These are phyloP conservation scores for Leptonema lineaticorne DNA, from an alignment of 1,140 invertebrate species.

Conservation along the genomic window DNA sequence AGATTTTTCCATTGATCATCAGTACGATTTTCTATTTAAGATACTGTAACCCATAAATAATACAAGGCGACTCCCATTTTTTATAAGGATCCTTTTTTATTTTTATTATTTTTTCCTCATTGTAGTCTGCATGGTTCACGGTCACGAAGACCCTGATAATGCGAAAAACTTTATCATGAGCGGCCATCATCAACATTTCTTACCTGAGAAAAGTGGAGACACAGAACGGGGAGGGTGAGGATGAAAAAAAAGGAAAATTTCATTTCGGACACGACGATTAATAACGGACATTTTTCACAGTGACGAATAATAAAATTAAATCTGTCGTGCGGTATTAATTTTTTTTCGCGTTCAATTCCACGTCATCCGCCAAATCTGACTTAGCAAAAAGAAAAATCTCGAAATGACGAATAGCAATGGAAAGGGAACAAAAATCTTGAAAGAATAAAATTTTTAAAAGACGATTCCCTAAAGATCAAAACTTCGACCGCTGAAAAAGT, in stretches of 20 bases:
- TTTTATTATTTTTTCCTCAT: background rate
- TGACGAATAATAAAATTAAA: slow-evolving; percentile 1
- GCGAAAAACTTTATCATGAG: slow-evolving; percentile 6
- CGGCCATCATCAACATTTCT: background rate
- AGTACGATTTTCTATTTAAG: too few relatives aligned
- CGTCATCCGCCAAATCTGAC: background rate
- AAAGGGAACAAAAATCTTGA: too few relatives aligned
- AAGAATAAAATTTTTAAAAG: background rate
- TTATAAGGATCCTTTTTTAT: too few relatives aligned
- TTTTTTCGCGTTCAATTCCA: background rate
- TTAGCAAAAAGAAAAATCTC: background rate
- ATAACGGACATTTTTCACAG: slow-evolving; percentile 6
- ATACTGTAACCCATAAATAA: too few relatives aligned
- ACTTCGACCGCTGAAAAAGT: slow-evolving; percentile 2
- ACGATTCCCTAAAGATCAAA: slow-evolving; percentile 11
- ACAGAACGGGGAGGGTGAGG: background rate
- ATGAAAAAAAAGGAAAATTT: background rate
- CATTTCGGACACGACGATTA: slow-evolving; percentile 10
- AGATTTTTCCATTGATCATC: too few relatives aligned
- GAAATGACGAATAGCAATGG: too few relatives aligned
- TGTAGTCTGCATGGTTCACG: background rate
- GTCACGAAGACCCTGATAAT: background rate
- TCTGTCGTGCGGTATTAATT: slow-evolving; percentile 11
- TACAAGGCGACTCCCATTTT: slow-evolving; percentile 4
- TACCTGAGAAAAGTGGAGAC: background rate